phyloP scores from a whole-genome alignment of 2,113 vertebrate species.

The Pyrgilauda ruficollis region DNA sequence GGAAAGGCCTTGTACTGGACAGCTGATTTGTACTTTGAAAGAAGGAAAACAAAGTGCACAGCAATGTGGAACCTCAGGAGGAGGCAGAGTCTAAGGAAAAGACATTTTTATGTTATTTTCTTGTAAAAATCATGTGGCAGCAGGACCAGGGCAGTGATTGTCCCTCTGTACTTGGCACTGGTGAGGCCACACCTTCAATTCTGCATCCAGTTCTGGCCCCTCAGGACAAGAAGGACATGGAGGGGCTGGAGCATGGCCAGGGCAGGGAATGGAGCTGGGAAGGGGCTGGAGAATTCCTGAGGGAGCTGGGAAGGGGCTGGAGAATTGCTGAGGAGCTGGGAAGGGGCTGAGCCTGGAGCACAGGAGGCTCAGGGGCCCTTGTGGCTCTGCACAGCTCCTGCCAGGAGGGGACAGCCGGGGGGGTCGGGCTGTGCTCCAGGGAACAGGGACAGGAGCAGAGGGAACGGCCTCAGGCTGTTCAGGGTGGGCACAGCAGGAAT shows the following conservation, averaged over 20 bases:
- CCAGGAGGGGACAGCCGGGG: neutral
- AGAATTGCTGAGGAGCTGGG: neutral
- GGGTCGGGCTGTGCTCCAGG: neutral
- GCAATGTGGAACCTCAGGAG: rapidly evolving
- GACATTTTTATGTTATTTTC: neutral
- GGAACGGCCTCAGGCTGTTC: neutral
- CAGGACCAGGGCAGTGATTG: neutral
- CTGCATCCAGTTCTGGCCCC: neutral
- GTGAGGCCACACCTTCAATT: neutral
- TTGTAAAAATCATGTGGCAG: neutral
- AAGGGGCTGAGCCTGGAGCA: neutral
- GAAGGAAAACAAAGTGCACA: neutral
- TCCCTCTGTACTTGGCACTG: neutral
- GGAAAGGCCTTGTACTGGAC: no score
- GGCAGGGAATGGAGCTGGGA: rapidly evolving
- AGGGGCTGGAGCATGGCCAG: rapidly evolving
- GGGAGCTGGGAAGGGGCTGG: neutral
- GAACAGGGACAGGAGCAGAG: neutral
- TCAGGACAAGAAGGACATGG: rapidly evolving
- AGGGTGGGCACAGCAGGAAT: neutral
- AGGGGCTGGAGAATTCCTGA: neutral
- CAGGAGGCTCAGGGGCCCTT: neutral
- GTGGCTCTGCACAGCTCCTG: neutral
- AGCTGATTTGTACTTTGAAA: neutral
- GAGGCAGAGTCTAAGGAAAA: rapidly evolving